Percentiles rank a stretch among this genome's conserved stretches.
phyloP scores from a whole-genome alignment of 2,113 vertebrate species.

The Chionomys nivalis region DNA sequence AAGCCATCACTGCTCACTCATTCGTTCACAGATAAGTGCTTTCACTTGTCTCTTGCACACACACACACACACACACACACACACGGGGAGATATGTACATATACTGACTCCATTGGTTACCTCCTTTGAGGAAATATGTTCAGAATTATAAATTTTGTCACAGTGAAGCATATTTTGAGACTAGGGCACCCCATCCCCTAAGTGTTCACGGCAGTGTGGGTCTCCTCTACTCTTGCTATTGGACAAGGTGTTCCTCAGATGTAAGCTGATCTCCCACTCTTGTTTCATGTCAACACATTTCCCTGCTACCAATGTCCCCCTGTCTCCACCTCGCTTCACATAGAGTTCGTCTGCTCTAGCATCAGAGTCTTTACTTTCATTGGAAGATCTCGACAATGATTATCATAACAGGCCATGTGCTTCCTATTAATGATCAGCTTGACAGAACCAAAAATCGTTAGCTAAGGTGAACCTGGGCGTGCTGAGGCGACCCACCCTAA shows the following conservation, averaged over 20 bases:
- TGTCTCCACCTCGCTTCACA: neutral
- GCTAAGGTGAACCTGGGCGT: no score
- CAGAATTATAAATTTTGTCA: neutral
- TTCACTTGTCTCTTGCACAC: no score
- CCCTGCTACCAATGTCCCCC: neutral
- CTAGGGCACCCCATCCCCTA: neutral
- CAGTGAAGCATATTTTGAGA: neutral
- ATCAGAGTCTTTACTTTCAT: neutral
- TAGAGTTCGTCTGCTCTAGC: neutral
- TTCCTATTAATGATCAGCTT: neutral
- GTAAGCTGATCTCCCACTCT: neutral
- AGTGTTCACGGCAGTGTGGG: rapidly evolving
- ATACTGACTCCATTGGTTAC: neutral
- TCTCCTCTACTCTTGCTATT: neutral
- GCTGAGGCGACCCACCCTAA: no score
- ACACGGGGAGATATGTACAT: neutral
- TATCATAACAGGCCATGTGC: neutral
- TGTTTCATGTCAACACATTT: neutral
- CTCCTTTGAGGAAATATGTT: slow-evolving; percentile 9
- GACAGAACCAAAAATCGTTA: neutral
- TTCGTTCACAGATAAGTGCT: neutral
- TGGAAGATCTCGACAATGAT: neutral
- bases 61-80: neutral
- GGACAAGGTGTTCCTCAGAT: neutral
- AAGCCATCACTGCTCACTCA: neutral